A percentile compares a stretch with the other conserved stretches of the same genome.
These are phyloP conservation scores for Siderastrea radians DNA, from an alignment of 92 coral and sea anemone species.

Conservation along the genomic window DNA sequence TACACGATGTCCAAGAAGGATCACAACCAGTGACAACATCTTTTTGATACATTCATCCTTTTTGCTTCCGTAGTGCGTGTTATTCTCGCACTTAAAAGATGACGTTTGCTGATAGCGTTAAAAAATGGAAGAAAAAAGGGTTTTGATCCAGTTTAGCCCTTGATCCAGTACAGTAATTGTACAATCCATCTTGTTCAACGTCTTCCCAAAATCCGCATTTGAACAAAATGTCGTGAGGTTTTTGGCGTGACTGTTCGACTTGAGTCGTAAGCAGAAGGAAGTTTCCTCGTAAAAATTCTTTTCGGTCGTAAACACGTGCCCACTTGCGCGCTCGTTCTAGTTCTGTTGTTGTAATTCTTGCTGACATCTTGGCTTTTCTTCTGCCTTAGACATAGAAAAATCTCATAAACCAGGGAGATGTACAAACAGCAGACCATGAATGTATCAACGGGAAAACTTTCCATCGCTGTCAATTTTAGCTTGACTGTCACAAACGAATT, in stretches of 20 bases:
- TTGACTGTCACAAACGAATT: too few relatives aligned
- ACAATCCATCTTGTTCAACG: neutral
- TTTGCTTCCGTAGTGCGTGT: neutral
- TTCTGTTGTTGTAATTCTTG: constrained; percentile 5
- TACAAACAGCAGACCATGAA: constrained; percentile 30
- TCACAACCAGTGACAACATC: neutral
- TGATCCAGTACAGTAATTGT: neutral
- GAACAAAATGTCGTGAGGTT: constrained; percentile 37
- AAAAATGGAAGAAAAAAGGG: neutral
- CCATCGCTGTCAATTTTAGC: constrained; percentile 1
- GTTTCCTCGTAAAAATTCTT: neutral
- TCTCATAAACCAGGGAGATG: constrained; percentile 25
- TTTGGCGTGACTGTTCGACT: neutral
- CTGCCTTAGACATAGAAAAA: constrained; percentile 6
- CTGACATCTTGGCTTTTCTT: neutral
- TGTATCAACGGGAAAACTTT: neutral
- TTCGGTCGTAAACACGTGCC: too few relatives aligned
- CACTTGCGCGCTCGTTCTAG: too few relatives aligned
- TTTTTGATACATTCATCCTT: too few relatives aligned
- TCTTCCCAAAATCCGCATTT: constrained; percentile 41
- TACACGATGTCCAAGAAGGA: too few relatives aligned
- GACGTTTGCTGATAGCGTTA: neutral
- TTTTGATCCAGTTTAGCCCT: neutral
- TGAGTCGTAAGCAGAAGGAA: neutral
- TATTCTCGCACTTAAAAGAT: neutral